Evolutionary conservation across 2,113 vertebrate genomes (phyloP).

Genomic region (Aspidoscelis tigris): DNA sequence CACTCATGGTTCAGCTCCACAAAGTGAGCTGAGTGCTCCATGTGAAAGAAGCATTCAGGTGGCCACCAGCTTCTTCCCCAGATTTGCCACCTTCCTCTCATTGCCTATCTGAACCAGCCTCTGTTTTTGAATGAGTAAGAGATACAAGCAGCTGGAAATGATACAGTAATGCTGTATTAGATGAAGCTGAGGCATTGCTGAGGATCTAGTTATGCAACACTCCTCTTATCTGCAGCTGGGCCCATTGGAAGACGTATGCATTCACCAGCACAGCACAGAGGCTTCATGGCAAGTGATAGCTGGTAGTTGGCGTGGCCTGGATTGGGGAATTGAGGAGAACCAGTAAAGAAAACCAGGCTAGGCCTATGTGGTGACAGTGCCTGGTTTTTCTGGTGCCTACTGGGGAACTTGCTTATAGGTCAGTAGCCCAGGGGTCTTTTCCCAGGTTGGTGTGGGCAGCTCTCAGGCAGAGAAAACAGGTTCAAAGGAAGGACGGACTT

Average conservation of each 20-base stretch:
- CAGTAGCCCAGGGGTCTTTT: not conserved
- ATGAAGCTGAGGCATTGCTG: no score
- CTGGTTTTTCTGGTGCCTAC: not conserved
- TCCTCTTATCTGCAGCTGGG: constrained; percentile 52
- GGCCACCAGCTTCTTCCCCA: no score
- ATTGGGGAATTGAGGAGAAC: constrained; percentile 2
- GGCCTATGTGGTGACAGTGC: not conserved
- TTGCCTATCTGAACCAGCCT: not conserved
- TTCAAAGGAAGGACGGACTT: not conserved
- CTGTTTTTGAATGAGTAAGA: not conserved
- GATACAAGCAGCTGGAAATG: not conserved
- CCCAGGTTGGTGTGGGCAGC: no score
- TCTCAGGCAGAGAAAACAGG: no score
- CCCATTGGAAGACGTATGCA: constrained; percentile 13
- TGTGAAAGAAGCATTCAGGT: no score
- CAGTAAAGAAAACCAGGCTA: no score
- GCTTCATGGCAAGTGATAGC: constrained; percentile 18
- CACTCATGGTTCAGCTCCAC: no score
- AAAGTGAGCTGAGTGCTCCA: not conserved
- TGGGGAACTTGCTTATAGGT: not conserved
- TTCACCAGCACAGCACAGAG: constrained; percentile 43
- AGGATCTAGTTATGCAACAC: not conserved
- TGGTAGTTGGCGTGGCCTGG: constrained; percentile 14
- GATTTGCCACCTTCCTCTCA: not conserved
- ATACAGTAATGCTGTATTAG: no score